These are phyloP conservation scores for Caenorhabditis latens DNA, from an alignment of 1,140 invertebrate species.

Conservation along the genomic window DNA sequence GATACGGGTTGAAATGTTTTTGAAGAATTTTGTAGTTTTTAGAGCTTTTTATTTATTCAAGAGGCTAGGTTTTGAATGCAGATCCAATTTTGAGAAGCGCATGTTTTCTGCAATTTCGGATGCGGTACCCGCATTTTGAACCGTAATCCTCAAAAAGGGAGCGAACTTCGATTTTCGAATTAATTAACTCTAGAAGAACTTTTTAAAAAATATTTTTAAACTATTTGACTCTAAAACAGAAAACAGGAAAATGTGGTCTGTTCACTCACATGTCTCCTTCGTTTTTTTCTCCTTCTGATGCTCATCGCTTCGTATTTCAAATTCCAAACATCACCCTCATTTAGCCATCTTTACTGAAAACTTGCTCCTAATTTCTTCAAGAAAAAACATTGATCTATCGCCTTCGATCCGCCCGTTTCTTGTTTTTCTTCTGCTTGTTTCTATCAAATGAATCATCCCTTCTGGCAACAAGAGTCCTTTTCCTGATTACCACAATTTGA, in stretches of 20 bases:
- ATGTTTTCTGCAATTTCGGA: no score
- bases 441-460: not conserved
- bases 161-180: no score
- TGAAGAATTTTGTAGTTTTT: not conserved
- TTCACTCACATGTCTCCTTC: not conserved
- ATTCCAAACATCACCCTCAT: conserved; percentile 51
- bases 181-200: no score
- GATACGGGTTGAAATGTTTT: no score
- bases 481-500: conserved; percentile 43
- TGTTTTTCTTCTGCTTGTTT: not conserved
- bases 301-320: conserved; percentile 31
- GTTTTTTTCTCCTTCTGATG: not conserved
- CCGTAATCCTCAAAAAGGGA: no score
- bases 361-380: not conserved
- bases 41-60: not conserved
- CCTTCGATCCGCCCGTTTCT: not conserved
- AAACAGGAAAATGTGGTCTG: conserved; percentile 5
- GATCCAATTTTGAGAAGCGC: no score
- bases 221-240: not conserved
- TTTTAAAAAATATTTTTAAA: not conserved
- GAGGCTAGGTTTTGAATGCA: not conserved
- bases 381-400: conserved; percentile 5
- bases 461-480: not conserved
- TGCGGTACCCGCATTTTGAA: no score
- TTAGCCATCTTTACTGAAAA: not conserved